Base-by-base conservation (phyloP, 2,888 invertebrate species). In the Pherbina coryleti region DNA sequence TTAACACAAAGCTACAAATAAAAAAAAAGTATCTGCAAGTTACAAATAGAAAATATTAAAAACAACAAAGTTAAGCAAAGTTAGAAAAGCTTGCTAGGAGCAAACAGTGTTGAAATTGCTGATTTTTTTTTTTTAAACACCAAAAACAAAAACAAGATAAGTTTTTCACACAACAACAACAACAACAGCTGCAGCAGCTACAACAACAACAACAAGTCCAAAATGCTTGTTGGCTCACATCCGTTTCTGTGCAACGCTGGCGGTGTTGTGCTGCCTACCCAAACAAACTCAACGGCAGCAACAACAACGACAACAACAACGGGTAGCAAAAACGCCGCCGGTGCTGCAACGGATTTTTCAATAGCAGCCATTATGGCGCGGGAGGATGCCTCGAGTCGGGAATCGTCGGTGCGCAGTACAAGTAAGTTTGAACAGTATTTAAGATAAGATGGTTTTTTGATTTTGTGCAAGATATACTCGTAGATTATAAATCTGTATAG, bases 301-400 rank as follows among this genome's bases (percentile, higher is more conserved):
- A 81, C 79, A 62, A 76, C 84, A 62, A 82, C 84, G n/a, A 83
- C 87, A 62, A 82, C 87, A 31, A 84, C 86, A 17, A 80, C 86
- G 25, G 83, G 82, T 69, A 86, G 83, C 82, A 87, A 87, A 84
- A 84, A 83, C 83, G 85, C 88, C 88, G 87, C 84, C 87, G 87
- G 87, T 84, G 88, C 88, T 7, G 97, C 96, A 89, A 97, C 97
- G 77, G 97, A 97, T 91, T 97, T 97, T 91, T 96, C 96, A 88
- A 97, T 97, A 85, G 97, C 96, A 70, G 97, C 97, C 83, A 97
- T 97, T 87, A 97, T 97, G 96, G 95, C 96, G 87, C 92, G 94
- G 83, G 92, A 93, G 83, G 87, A 88, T 79, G 85, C 87, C 78
- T 88, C 89, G 53, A 89, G 89, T 79, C 85, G 88, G 55, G 88